Conservation (phyloP, 92 coral and sea anemone genomes). For the Epizoanthus ramosus region DNA sequence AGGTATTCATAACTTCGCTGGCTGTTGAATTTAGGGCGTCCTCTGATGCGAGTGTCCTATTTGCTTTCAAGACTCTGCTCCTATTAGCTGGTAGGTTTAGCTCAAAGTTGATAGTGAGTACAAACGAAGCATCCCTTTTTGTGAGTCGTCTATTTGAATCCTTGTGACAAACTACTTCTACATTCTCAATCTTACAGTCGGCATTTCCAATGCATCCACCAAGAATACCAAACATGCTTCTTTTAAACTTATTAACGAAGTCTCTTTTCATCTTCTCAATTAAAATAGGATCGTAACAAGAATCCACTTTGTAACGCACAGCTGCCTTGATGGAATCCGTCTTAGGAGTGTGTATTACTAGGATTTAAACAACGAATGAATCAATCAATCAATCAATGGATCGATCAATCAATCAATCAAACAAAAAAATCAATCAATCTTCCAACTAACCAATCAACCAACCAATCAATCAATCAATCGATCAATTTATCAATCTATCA, state of each 20-base stretch:
- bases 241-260: constrained; percentile 16
- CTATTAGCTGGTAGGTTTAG: constrained; percentile 2
- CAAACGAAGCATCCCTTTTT: constrained; percentile 5
- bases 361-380: too few relatives aligned
- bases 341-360: not conserved
- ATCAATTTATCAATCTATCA: too few relatives aligned
- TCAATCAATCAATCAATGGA: too few relatives aligned
- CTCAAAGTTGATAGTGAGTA: constrained; percentile 27
- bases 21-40: constrained; percentile 12
- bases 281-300: constrained; percentile 1
- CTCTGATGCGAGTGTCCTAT: not conserved
- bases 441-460: too few relatives aligned
- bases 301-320: constrained; percentile 25
- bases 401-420: too few relatives aligned
- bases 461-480: too few relatives aligned
- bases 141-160: not conserved
- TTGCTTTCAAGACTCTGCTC: not conserved
- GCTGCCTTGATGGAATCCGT: constrained; percentile 22
- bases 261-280: constrained; percentile 12
- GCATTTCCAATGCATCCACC: not conserved
- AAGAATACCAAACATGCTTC: not conserved
- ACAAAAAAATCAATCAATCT: too few relatives aligned
- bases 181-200: constrained; percentile 21
- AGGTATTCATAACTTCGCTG: not conserved
- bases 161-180: constrained; percentile 15